Evolutionary conservation across 2,113 vertebrate genomes (phyloP), one percentile per base, ranked within the genome.

Genomic region (Cololabis saira): DNA sequence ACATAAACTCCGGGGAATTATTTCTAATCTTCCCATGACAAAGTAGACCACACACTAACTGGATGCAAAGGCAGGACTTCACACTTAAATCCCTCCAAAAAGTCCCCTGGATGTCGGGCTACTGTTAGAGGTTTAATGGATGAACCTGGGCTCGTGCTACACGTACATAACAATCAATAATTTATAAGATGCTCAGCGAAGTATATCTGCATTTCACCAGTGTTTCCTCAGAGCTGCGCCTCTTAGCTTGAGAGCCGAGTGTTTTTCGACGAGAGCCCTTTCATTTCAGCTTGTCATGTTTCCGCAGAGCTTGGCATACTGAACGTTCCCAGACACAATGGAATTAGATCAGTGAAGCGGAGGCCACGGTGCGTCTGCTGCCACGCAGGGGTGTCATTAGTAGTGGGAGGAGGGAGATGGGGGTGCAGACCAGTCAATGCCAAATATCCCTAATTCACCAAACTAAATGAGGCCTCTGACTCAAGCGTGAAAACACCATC

Each of bases 311-410:
- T 68, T 75, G 72, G 74, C 78, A 61, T 79, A 65, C 69, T 61
- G 66, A 83, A 79, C 76, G 84, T 83, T 90, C 77, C 63, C 80
- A 84, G 86, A 83, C 89, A 67, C 80, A 74, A 81, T 74, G 51
- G 68, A 88, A 91, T 90, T 89, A 91, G 88, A 90, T 87, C 91
- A 90, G 82, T 87, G 84, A 67, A 87, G 85, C 68, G 61, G 72
- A 82, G 88, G 86, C 67, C 86, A 77, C 66, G 15, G 71, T 64
- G 69, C 42, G 67, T 71, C 77, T 84, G 77, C 82, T 67, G 74
- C 84, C 78, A 76, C 64, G 69, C 65, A 30, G 67, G 74, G 61
- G 83, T 71, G 81, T 81, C 75, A 67, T 68, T 65, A 69, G 48
- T 71, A 61, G 67, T 18, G 24, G 78, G 60, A 41, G 59, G 48